phyloP scores from a whole-genome alignment of 23 tunicate genomes.

The Trididemnum miniatum region DNA sequence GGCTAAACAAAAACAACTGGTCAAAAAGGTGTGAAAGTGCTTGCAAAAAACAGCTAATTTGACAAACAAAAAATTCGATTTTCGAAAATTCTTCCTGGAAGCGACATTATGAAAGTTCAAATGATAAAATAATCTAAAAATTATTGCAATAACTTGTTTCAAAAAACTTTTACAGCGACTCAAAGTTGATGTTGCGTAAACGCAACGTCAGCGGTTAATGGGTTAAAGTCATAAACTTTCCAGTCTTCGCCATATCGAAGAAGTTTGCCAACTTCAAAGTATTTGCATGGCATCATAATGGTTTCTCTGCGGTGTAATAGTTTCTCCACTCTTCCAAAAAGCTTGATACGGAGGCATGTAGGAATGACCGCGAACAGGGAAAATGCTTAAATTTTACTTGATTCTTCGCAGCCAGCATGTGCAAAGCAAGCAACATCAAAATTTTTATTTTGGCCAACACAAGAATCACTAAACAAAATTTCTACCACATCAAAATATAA shows the following conservation, averaged over 20 bases:
- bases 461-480: conserved; percentile 32
- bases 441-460: conserved; percentile 23
- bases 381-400: conserved; percentile 17
- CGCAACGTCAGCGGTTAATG: too few species aligned
- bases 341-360: conserved; percentile 36
- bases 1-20: too few species aligned
- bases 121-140: too few species aligned
- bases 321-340: conserved; percentile 38
- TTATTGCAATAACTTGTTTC: too few species aligned
- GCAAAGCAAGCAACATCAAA: conserved; percentile 26
- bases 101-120: too few species aligned
- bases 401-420: conserved; percentile 28
- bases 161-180: too few species aligned
- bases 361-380: conserved; percentile 26
- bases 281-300: conserved; percentile 3
- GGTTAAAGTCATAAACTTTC: conserved; percentile 28
- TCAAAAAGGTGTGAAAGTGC: too few species aligned
- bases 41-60: too few species aligned
- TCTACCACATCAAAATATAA: too few species aligned
- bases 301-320: conserved; percentile 5
- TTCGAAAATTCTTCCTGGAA: too few species aligned
- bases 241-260: conserved; percentile 24
- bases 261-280: conserved; percentile 8
- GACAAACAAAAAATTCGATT: too few species aligned
- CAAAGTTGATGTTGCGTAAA: too few species aligned